Conservation (phyloP, 2,888 invertebrate genomes). For the Homarus gammarus region DNA sequence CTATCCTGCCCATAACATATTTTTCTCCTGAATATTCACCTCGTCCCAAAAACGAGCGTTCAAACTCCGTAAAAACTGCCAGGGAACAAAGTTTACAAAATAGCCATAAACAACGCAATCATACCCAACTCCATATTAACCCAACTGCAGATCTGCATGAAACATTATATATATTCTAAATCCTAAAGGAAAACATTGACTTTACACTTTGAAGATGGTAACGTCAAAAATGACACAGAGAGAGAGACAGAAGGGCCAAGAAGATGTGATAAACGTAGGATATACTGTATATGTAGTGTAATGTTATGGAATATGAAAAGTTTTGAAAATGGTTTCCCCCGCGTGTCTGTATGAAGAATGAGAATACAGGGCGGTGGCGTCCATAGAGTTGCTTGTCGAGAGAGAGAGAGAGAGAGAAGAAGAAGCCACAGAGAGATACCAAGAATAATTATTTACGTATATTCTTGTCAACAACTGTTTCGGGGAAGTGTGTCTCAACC, state of each 20-base stretch:
- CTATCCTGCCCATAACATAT: slow-evolving; percentile 18
- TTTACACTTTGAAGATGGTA: not conserved
- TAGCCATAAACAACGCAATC: slow-evolving; percentile 53
- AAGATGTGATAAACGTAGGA: no score
- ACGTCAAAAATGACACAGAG: not conserved
- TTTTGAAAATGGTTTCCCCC: slow-evolving; percentile 20
- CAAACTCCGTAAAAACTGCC: slow-evolving; percentile 31
- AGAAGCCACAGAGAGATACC: no score
- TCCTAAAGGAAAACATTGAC: not conserved
- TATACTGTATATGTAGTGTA: slow-evolving; percentile 31
- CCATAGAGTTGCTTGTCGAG: no score
- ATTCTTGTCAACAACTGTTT: no score
- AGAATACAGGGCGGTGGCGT: no score
- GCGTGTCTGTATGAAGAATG: slow-evolving; percentile 9
- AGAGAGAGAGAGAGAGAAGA: no score
- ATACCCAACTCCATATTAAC: slow-evolving; percentile 8
- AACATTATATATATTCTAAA: not conserved
- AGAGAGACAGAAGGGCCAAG: not conserved
- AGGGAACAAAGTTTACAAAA: slow-evolving; percentile 49
- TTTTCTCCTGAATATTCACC: slow-evolving; percentile 31
- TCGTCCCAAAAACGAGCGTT: slow-evolving; percentile 23
- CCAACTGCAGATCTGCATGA: not conserved
- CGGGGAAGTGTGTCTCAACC: no score
- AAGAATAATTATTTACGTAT: no score
- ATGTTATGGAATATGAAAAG: slow-evolving; percentile 50